Percentiles rank a stretch among this genome's conserved stretches.
Evolutionary conservation across 2,888 invertebrate genomes (phyloP).

Genomic region (Rhodophaea formosa): DNA sequence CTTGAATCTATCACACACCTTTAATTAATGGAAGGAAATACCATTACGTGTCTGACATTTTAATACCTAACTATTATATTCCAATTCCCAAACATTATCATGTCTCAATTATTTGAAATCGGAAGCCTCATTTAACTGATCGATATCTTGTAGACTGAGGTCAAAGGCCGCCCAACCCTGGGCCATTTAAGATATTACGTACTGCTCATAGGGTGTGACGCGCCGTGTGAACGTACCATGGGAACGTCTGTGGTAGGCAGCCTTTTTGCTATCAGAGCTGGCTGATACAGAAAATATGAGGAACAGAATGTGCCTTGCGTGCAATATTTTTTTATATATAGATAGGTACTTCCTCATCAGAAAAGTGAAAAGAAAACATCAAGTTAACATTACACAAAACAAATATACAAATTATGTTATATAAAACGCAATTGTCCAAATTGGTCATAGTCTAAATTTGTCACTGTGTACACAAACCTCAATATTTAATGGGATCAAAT

Average conservation of each 20-base stretch:
- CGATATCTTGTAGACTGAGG: constrained; percentile 32
- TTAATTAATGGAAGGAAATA: not conserved
- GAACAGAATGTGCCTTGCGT: constrained; percentile 1
- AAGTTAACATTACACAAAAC: no score
- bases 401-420: no score
- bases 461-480: no score
- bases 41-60: not conserved
- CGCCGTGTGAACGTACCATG: constrained; percentile 70
- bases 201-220: constrained; percentile 67
- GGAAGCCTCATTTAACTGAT: constrained; percentile 10
- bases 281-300: constrained; percentile 7
- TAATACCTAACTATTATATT: not conserved
- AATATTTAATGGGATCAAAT: no score
- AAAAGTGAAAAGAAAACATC: no score
- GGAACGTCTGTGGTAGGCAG: constrained; percentile 54
- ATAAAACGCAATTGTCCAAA: no score
- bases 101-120: constrained; percentile 2
- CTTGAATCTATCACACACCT: no score
- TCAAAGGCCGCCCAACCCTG: constrained; percentile 61
- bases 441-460: no score
- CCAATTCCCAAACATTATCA: not conserved
- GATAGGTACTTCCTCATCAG: no score
- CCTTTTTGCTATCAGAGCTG: constrained; percentile 12
- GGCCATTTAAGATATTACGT: constrained; percentile 46
- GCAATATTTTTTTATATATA: not conserved